Percentiles rank a stretch among this genome's conserved stretches.
Evolutionary conservation across 2,888 invertebrate species (phyloP).

Genomic region (Eupithecia dodoneata): DNA sequence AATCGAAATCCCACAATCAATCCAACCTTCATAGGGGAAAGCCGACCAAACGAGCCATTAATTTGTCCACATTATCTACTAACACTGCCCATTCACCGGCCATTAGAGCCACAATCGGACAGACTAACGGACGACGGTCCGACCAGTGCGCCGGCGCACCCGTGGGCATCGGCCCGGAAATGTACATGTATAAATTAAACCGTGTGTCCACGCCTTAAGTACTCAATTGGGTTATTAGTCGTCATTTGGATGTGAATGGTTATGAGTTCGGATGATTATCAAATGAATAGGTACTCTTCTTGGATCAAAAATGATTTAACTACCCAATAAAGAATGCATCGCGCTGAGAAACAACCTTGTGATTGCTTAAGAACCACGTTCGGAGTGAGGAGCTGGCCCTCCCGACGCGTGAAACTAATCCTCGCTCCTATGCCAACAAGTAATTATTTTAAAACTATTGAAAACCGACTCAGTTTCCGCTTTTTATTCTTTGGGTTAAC

Average conservation of each 20-base stretch:
- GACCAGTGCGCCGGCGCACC: constrained; percentile 21
- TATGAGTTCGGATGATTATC: neutral
- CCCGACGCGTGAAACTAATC: neutral
- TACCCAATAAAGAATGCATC: constrained; percentile 1
- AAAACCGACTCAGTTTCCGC: too few species aligned
- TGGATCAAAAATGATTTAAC: neutral
- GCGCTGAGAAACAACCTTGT: neutral
- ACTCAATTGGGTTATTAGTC: constrained; percentile 6
- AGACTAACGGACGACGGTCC: constrained; percentile 31
- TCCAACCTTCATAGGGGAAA: neutral
- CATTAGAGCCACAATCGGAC: constrained; percentile 30
- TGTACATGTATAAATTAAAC: constrained; percentile 18
- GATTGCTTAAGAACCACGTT: neutral
- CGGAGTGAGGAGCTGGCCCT: neutral
- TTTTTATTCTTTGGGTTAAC: too few species aligned
- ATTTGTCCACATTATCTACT: constrained; percentile 16
- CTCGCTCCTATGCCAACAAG: too few species aligned
- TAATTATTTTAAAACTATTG: too few species aligned
- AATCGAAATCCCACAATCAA: neutral
- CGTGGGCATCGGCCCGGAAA: constrained; percentile 35
- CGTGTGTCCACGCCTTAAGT: constrained; percentile 29
- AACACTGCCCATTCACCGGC: constrained; percentile 18
- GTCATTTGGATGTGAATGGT: constrained; percentile 1
- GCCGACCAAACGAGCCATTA: constrained; percentile 11
- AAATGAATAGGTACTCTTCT: neutral